A percentile compares a stretch with the other conserved stretches of the same genome.
phyloP scores from a whole-genome alignment of 1,140 invertebrate genomes.

The Pseudomyrmex concolor region DNA sequence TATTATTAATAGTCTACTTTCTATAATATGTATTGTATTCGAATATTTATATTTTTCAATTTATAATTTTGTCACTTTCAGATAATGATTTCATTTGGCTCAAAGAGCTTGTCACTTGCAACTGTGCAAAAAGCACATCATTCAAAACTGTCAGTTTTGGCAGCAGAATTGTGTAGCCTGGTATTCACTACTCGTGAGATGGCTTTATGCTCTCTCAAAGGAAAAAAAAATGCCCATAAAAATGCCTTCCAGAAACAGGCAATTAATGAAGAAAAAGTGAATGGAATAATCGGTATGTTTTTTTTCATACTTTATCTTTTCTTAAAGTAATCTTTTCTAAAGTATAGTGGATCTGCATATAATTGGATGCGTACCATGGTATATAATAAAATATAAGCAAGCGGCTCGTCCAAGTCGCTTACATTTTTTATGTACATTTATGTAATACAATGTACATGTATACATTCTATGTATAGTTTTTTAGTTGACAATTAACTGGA shows the following conservation, averaged over 20 bases:
- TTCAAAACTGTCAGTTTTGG: conserved; percentile 8
- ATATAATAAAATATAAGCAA: not conserved
- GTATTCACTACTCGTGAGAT: not conserved
- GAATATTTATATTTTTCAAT: not conserved
- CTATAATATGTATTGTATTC: not conserved
- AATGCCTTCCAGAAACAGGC: not conserved
- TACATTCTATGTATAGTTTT: no score
- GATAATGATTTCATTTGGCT: not conserved
- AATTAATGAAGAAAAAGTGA: not conserved
- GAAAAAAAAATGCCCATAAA: conserved; percentile 12
- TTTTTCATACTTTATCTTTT: not conserved
- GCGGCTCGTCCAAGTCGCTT: not conserved
- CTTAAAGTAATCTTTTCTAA: not conserved
- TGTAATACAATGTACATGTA: no score
- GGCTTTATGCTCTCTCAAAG: conserved; percentile 6
- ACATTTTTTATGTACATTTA: no score
- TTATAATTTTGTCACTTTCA: not conserved
- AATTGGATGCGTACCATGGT: not conserved
- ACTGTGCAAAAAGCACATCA: not conserved
- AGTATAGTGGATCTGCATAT: not conserved
- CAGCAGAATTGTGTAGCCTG: not conserved
- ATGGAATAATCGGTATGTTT: not conserved
- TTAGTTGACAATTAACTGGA: no score
- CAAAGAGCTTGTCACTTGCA: not conserved
- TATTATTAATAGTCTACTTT: not conserved